phyloP scores from a whole-genome alignment of 1,140 invertebrate genomes.

The Chrysoperla carnea region DNA sequence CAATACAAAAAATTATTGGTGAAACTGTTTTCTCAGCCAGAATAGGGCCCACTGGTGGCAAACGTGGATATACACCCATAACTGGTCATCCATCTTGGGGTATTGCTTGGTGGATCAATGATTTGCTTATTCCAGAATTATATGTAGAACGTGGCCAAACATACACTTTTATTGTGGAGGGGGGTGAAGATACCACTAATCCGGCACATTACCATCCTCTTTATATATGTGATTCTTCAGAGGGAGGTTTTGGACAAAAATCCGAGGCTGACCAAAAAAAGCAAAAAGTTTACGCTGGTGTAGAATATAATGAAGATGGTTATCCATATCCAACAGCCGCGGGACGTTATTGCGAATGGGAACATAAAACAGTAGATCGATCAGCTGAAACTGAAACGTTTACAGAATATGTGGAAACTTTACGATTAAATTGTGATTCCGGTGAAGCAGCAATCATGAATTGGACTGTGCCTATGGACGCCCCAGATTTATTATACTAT shows the following conservation, averaged over 20 bases:
- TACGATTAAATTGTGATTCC: slow-evolving; percentile 52
- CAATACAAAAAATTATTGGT: slow-evolving; percentile 33
- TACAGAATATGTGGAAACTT: slow-evolving; percentile 54
- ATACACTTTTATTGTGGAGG: slow-evolving; percentile 75
- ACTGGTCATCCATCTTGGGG: slow-evolving; percentile 72
- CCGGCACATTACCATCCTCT: slow-evolving; percentile 78
- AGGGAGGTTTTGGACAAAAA: slow-evolving; percentile 71
- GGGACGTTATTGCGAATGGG: slow-evolving; percentile 60
- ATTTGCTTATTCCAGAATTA: slow-evolving; percentile 73
- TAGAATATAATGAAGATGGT: slow-evolving; percentile 52
- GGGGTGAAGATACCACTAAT: slow-evolving; percentile 48
- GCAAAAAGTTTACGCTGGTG: slow-evolving; percentile 63
- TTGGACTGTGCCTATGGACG: slow-evolving; percentile 66
- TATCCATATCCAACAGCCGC: slow-evolving; percentile 61
- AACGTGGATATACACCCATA: slow-evolving; percentile 59
- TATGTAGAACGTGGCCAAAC: slow-evolving; percentile 75
- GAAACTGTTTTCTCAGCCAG: slow-evolving; percentile 47
- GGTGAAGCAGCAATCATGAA: slow-evolving; percentile 54
- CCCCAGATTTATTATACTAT: slow-evolving; percentile 70
- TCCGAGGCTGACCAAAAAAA: slow-evolving; percentile 41
- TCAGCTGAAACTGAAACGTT: slow-evolving; percentile 46
- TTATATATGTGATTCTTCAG: slow-evolving; percentile 74
- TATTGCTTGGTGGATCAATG: slow-evolving; percentile 90
- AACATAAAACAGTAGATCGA: slow-evolving; percentile 49
- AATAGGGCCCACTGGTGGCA: slow-evolving; percentile 70